Evolutionary conservation across 2,797 vertebrate genomes (phyloP).

Genomic region (Pampus argenteus): DNA sequence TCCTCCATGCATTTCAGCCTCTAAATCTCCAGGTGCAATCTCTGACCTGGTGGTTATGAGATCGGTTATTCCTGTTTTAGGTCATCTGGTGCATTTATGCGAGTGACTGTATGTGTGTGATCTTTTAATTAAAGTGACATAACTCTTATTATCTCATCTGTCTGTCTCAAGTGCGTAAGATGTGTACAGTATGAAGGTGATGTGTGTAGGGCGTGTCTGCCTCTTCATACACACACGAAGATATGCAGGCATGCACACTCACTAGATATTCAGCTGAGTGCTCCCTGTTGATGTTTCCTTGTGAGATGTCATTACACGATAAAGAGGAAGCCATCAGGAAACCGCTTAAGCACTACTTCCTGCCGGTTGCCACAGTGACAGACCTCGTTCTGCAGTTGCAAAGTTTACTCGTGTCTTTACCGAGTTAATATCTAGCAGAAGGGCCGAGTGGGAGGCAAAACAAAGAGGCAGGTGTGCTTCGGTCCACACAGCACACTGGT

Average conservation of each 20-base stretch:
- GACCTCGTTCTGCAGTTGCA: constrained; percentile 78
- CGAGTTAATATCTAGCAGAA: constrained; percentile 61
- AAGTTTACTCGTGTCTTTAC: constrained; percentile 53
- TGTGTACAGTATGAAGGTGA: constrained; percentile 46
- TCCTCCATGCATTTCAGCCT: constrained; percentile 49
- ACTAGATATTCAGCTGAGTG: no score
- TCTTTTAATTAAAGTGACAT: constrained; percentile 75
- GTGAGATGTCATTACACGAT: constrained; percentile 86
- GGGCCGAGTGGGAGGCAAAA: constrained; percentile 44
- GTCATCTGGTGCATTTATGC: constrained; percentile 66
- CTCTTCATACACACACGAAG: neutral
- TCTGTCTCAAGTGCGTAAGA: constrained; percentile 46
- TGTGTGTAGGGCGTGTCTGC: neutral
- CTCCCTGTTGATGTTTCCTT: constrained; percentile 71
- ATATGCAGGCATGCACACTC: constrained; percentile 11
- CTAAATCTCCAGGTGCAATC: constrained; percentile 31
- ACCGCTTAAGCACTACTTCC: constrained; percentile 88
- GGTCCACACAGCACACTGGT: constrained; percentile 4
- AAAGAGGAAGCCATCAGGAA: constrained; percentile 88
- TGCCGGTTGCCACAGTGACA: constrained; percentile 84
- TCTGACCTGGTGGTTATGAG: constrained; percentile 63
- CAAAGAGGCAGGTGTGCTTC: constrained; percentile 70
- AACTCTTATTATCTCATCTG: constrained; percentile 68
- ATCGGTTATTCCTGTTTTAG: constrained; percentile 63
- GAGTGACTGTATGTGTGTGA: constrained; percentile 35